Conservation (phyloP, 2,113 vertebrate species). For the Podiceps cristatus region DNA sequence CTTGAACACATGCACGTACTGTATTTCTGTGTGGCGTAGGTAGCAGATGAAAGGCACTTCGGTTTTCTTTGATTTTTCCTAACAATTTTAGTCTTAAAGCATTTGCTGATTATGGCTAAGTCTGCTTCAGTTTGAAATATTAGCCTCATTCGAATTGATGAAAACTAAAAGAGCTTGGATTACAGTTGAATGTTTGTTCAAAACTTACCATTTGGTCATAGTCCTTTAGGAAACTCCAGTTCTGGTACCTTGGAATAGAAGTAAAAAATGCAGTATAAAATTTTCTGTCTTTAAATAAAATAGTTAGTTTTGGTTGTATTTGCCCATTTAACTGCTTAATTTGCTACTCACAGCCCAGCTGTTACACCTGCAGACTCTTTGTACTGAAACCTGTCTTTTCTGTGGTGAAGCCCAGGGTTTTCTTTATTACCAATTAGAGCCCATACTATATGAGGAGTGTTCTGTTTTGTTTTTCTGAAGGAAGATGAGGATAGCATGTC, state of each 20-base stretch:
- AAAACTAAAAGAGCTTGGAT: not conserved
- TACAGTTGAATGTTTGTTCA: not conserved
- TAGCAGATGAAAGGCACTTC: not conserved
- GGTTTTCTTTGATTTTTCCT: not conserved
- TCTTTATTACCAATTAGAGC: not conserved
- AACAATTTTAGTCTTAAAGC: not conserved
- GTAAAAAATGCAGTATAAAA: not conserved
- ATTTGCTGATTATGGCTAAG: not conserved
- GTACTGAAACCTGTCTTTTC: not conserved
- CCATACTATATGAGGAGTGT: not conserved
- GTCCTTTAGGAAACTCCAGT: constrained; percentile 86
- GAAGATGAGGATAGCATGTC: not conserved
- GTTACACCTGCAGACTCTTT: not conserved
- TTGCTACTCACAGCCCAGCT: not conserved
- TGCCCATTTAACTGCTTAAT: not conserved
- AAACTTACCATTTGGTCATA: constrained; percentile 82
- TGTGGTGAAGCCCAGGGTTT: not conserved
- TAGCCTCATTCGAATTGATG: not conserved
- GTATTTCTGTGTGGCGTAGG: not conserved
- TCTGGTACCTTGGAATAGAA: constrained; percentile 80
- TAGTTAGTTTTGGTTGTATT: not conserved
- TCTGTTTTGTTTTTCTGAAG: not conserved
- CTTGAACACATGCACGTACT: rapidly evolving
- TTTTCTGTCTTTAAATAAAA: not conserved
- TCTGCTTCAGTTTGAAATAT: not conserved